These are phyloP conservation scores for Drosophila kanekoi DNA, from an alignment of 2,888 invertebrate genomes.

Conservation along the genomic window DNA sequence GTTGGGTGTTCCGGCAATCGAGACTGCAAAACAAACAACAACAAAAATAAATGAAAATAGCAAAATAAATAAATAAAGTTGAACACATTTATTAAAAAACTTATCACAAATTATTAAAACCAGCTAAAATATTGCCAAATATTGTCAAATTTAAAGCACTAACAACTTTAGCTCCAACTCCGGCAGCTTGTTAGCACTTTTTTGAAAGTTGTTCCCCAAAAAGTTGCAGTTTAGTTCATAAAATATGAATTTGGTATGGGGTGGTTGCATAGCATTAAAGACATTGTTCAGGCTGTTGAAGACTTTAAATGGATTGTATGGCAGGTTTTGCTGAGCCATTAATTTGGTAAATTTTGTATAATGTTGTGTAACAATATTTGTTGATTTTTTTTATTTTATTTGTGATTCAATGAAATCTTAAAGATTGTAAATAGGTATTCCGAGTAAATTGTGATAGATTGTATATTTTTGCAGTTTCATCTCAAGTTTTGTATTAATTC, in stretches of 20 bases:
- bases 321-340: conserved; percentile 25
- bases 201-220: conserved; percentile 58
- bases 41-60: background rate
- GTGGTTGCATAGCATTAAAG: conserved; percentile 29
- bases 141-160: conserved; percentile 58
- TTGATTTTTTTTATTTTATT: too few species aligned
- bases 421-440: background rate
- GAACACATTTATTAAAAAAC: conserved; percentile 49
- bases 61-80: conserved; percentile 21
- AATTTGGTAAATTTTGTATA: conserved; percentile 8
- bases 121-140: conserved; percentile 62
- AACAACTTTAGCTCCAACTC: conserved; percentile 22
- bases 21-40: conserved; percentile 35
- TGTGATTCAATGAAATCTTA: conserved; percentile 3
- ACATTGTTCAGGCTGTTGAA: conserved; percentile 44
- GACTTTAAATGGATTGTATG: conserved; percentile 17
- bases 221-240: conserved; percentile 40
- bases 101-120: conserved; percentile 58
- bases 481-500: background rate
- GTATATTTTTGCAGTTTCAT: background rate
- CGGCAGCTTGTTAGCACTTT: conserved; percentile 62
- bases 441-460: background rate
- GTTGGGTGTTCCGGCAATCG: conserved; percentile 52
- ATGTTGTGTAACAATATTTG: conserved; percentile 8
- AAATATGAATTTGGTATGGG: conserved; percentile 42